Conservation (phyloP, 2,797 vertebrate species). For the Apogon hyalosoma region DNA sequence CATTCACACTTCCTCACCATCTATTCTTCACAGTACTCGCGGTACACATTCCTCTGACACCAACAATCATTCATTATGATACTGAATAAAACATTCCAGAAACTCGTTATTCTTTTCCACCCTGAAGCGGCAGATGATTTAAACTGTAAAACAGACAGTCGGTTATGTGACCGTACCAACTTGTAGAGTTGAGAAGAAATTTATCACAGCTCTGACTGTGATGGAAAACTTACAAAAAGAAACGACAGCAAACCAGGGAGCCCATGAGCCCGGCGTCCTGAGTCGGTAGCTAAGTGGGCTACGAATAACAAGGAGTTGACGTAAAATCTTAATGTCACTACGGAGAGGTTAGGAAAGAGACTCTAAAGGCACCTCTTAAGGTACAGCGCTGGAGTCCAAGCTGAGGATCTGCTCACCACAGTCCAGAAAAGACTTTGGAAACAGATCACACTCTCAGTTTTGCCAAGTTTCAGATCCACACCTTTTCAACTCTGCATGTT, state of each 20-base stretch:
- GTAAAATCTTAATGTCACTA: conserved; percentile 3
- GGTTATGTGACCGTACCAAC: conserved; percentile 1
- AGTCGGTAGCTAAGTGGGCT: conserved; percentile 19
- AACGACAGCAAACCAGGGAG: neutral
- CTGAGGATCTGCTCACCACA: neutral
- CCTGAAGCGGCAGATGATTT: conserved; percentile 5
- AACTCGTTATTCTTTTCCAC: neutral
- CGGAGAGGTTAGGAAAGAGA: conserved; percentile 12
- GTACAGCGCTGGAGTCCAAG: conserved; percentile 28
- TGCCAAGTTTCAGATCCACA: neutral
- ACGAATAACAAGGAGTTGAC: conserved; percentile 2
- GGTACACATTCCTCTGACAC: conserved; percentile 16
- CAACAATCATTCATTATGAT: conserved; percentile 1
- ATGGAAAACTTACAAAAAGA: neutral
- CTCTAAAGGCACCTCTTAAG: conserved; percentile 52
- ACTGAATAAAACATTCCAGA: conserved; percentile 3
- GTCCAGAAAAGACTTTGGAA: conserved; percentile 9
- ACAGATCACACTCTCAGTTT: neutral
- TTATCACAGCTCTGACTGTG: conserved; percentile 2
- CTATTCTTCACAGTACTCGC: conserved; percentile 11
- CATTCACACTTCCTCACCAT: neutral
- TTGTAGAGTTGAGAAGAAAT: no score
- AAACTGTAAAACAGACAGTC: conserved; percentile 11
- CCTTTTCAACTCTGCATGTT: neutral
- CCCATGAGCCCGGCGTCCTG: conserved; percentile 31